phyloP scores from a whole-genome alignment of 1,140 invertebrate genomes.

The Brachionus plicatilis region DNA sequence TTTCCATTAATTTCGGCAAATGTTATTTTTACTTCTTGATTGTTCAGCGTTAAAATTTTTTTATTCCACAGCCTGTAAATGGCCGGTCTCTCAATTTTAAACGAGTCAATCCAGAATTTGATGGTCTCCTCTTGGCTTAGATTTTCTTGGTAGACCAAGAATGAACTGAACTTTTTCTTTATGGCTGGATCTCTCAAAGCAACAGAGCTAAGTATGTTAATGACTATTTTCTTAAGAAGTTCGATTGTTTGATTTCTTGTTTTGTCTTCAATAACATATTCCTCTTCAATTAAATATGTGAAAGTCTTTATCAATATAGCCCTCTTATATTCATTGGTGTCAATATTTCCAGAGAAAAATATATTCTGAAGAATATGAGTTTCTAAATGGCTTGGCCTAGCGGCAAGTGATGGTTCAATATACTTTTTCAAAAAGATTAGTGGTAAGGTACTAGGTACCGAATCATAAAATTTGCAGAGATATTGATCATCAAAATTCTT shows the following conservation, averaged over 20 bases:
- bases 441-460: not conserved
- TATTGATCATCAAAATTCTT: not conserved
- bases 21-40: not conserved
- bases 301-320: conserved; percentile 11
- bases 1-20: not conserved
- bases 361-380: not conserved
- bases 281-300: not conserved
- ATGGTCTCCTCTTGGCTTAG: not conserved
- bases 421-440: not conserved
- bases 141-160: not conserved
- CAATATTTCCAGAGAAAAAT: not conserved
- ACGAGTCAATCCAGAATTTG: not conserved
- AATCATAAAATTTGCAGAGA: not conserved
- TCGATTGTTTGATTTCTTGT: not conserved
- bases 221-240: not conserved
- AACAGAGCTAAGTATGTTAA: conserved; percentile 5
- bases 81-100: not conserved
- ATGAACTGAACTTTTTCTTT: not conserved
- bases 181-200: not conserved
- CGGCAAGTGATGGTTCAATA: not conserved
- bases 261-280: not conserved
- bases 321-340: not conserved
- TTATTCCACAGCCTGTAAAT: conserved; percentile 11
- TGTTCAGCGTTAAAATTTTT: not conserved
- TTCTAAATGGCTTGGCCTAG: not conserved